phyloP scores from a whole-genome alignment of 2,113 vertebrate genomes.

The chimpanzee (Pan troglodytes) region DNA sequence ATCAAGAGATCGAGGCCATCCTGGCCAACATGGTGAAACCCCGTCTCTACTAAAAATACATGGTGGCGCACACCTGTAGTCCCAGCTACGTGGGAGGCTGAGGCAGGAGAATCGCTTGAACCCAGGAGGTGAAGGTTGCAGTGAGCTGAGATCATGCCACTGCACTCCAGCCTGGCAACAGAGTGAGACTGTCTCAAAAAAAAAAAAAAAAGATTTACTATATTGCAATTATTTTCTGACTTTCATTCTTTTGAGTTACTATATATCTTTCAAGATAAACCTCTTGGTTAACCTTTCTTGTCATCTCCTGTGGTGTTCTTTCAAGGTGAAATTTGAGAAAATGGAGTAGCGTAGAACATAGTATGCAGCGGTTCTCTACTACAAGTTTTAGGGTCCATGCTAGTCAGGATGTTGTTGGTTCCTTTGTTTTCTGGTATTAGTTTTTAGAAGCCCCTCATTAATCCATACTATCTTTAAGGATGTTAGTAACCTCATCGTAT shows the following conservation, averaged over 20 bases:
- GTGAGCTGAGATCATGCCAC: too few relatives aligned
- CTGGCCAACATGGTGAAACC: too few relatives aligned
- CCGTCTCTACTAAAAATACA: too few relatives aligned
- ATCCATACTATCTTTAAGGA: not conserved
- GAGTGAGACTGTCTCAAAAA: not conserved
- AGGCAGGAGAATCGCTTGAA: too few relatives aligned
- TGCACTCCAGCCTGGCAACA: too few relatives aligned
- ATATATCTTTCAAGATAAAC: not conserved
- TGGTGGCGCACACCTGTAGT: too few relatives aligned
- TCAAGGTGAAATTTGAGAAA: slow-evolving; percentile 14
- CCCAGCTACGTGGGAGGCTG: too few relatives aligned
- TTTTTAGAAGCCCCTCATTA: slow-evolving; percentile 18
- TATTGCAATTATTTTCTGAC: slow-evolving; percentile 5
- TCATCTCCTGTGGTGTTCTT: not conserved
- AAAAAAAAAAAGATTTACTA: not conserved
- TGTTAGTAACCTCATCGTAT: slow-evolving; percentile 25
- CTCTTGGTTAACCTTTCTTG: not conserved
- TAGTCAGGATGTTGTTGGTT: not conserved
- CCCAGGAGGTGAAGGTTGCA: too few relatives aligned
- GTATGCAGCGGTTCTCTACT: not conserved
- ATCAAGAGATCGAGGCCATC: too few relatives aligned
- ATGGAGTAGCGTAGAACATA: not conserved
- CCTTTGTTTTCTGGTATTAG: not conserved
- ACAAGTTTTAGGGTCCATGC: not conserved
- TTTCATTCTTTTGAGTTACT: slow-evolving; percentile 32